phyloP scores from a whole-genome alignment of 2,113 vertebrate genomes.

The Xiphophorus maculatus region DNA sequence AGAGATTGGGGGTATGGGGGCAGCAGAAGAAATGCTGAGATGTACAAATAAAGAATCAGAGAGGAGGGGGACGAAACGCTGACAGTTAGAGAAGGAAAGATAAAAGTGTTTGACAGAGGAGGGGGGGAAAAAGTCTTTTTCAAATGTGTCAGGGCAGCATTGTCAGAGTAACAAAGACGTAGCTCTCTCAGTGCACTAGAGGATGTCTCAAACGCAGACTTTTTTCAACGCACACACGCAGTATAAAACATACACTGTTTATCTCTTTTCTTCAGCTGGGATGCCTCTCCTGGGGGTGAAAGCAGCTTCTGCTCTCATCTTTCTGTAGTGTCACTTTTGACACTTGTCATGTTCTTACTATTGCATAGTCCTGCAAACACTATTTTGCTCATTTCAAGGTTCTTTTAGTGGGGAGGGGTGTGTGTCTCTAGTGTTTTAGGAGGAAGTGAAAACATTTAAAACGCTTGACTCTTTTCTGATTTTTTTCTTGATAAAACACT shows the following conservation, averaged over 20 bases:
- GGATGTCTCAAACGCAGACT: constrained; percentile 53
- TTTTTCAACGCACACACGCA: constrained; percentile 17
- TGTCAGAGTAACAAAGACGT: constrained; percentile 71
- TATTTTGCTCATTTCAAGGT: constrained; percentile 18
- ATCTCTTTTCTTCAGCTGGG: constrained; percentile 64
- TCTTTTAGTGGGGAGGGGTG: constrained; percentile 6
- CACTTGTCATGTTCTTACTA: constrained; percentile 64
- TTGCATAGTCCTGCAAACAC: constrained; percentile 30
- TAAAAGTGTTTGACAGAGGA: constrained; percentile 68
- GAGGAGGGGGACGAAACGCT: constrained; percentile 55
- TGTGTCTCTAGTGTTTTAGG: constrained; percentile 21
- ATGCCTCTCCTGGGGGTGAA: constrained; percentile 56
- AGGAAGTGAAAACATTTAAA: constrained; percentile 18
- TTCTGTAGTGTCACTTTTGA: constrained; percentile 63
- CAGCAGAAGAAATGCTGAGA: constrained; percentile 55
- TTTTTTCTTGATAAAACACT: neutral
- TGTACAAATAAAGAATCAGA: constrained; percentile 60
- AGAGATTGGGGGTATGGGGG: constrained; percentile 24
- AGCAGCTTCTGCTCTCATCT: constrained; percentile 59
- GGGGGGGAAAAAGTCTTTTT: constrained; percentile 55
- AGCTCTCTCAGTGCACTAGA: constrained; percentile 56
- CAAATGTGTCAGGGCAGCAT: constrained; percentile 67
- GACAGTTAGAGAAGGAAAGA: constrained; percentile 63
- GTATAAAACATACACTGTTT: constrained; percentile 61
- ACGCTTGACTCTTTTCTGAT: constrained; percentile 5